Percentiles rank a stretch among this genome's conserved stretches.
These are phyloP conservation scores for Drosophila seguyi DNA, from an alignment of 1,140 invertebrate genomes.

Conservation along the genomic window DNA sequence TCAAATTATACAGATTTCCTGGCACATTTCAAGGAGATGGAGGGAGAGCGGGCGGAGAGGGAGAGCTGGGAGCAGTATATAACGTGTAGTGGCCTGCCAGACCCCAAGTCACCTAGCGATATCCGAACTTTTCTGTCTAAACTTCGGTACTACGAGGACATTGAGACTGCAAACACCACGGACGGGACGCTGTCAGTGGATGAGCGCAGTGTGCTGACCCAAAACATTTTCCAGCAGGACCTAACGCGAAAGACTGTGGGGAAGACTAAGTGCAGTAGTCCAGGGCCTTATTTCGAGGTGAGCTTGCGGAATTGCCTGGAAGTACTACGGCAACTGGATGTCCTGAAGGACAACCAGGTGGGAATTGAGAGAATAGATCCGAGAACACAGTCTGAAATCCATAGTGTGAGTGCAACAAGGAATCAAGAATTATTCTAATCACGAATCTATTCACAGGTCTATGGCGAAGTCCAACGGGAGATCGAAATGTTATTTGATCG, in stretches of 20 bases:
- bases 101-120: conserved; percentile 49
- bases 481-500: conserved; percentile 60
- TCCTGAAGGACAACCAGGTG: conserved; percentile 45
- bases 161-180: conserved; percentile 14
- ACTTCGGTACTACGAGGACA: conserved; percentile 42
- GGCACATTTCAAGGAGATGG: conserved; percentile 3
- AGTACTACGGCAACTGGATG: conserved; percentile 36
- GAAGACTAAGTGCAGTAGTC: conserved; percentile 9
- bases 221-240: conserved; percentile 48
- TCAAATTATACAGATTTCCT: conserved; percentile 8
- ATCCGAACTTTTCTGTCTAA: conserved; percentile 60
- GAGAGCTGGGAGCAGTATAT: conserved; percentile 57
- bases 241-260: conserved; percentile 11
- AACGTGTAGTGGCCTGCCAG: conserved; percentile 63
- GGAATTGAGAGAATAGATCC: conserved; percentile 34
- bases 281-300: conserved; percentile 41
- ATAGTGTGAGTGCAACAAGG: conserved; percentile 25
- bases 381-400: conserved; percentile 24
- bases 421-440: neutral
- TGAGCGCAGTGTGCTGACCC: conserved; percentile 59
- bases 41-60: conserved; percentile 8
- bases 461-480: conserved; percentile 45
- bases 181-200: conserved; percentile 68
- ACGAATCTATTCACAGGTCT: conserved; percentile 19
- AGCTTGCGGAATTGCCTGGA: conserved; percentile 38